Evolutionary conservation across 2,113 vertebrate species (phyloP), one percentile per base, ranked within the genome.

Genomic region (Aspiorhynchus laticeps): DNA sequence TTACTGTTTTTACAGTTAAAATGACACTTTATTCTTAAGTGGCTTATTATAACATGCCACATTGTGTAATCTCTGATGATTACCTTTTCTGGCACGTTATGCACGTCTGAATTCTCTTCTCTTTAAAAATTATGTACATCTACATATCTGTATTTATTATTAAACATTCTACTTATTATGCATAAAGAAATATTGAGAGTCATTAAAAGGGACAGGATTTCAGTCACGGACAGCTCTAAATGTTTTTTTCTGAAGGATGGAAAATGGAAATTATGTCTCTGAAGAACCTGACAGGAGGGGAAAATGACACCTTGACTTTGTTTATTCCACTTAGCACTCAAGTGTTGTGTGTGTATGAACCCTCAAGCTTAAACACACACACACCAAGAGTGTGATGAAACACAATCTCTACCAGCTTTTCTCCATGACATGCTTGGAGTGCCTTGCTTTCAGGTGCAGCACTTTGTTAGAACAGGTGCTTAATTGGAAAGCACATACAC

Each of bases 381-480:
- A 26, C 48, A 69, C 19, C 2, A 53, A 3, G 31, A 59, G 51
- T 80, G 33, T 87, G 71, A 88, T 87, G 89, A 90, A 88, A 86
- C 69, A 24, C 63, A 88, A 87, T 81, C 85, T 11, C 41, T 21
- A 21, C 86, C 87, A 86, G 88, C 79, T 82, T 89, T 82, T 46
- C 76, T 87, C 56, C 83, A 86, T 89, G 89, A 90, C 90, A 91
- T 89, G 89, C 88, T 86, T 74, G 36, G 79, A 91, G 87, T 85
- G 85, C 85, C 92, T 93, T 92, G 77, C 79, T 88, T 91, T 92
- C 90, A 92, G 90, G 88, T 92, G 91, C 92, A 87, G 90, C 89
- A 33, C 61, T 90, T 88, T 92, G 91, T 91, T 93, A 89, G 87
- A 91, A 93, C 92, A 94, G 92, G 93, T 92, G 92, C 88, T 91